These are phyloP conservation scores for Rotaria sp. DNA, from an alignment of 2,888 invertebrate species.

Conservation along the genomic window DNA sequence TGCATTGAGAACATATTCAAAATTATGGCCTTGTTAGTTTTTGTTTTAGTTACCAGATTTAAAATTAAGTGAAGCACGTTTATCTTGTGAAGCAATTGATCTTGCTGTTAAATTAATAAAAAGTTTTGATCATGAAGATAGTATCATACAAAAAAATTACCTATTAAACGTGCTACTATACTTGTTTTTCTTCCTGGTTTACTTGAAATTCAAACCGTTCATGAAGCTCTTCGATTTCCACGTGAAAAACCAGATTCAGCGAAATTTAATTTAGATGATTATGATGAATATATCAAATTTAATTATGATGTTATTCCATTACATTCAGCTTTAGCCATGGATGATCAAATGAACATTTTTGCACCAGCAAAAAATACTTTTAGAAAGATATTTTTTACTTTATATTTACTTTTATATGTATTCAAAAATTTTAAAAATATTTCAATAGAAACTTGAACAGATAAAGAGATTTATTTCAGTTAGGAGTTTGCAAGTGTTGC, in stretches of 20 bases:
- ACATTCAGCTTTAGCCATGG: conserved; percentile 68
- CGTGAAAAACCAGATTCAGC: neutral
- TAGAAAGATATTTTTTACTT: conserved; percentile 61
- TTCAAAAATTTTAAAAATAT: too few relatives aligned
- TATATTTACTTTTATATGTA: too few relatives aligned
- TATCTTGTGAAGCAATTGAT: conserved; percentile 20
- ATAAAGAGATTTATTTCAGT: neutral
- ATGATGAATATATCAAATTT: neutral
- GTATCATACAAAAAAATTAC: conserved; percentile 27
- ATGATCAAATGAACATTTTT: conserved; percentile 67
- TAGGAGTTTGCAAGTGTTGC: too few relatives aligned
- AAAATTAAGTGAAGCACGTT: neutral
- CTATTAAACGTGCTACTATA: conserved; percentile 35
- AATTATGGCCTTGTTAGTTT: conserved; percentile 17
- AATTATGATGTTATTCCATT: conserved; percentile 52
- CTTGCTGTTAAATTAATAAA: conserved; percentile 9
- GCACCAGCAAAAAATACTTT: conserved; percentile 61
- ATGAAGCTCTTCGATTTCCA: conserved; percentile 26
- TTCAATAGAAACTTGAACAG: neutral
- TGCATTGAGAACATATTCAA: conserved; percentile 34
- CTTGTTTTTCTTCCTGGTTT: conserved; percentile 37
- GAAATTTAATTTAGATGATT: neutral
- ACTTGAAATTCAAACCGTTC: conserved; percentile 32
- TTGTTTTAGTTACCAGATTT: conserved; percentile 26
- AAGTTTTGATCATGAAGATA: conserved; percentile 24